phyloP scores from a whole-genome alignment of 2,888 invertebrate species.

The Orthosia gothica region DNA sequence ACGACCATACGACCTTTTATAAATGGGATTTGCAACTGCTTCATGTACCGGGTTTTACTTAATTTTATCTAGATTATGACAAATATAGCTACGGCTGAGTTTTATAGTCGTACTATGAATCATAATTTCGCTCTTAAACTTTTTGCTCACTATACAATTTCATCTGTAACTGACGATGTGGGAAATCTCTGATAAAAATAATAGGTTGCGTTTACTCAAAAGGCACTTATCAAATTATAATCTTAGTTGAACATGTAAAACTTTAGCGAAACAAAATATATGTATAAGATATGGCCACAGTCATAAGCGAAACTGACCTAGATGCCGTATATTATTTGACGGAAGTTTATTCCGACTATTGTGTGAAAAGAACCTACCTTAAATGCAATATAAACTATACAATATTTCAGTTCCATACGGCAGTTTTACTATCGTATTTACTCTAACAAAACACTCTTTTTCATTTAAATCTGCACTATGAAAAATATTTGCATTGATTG shows the following conservation, averaged over 20 bases:
- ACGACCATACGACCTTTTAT: conserved; percentile 44
- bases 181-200: conserved; percentile 22
- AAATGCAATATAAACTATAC: not conserved
- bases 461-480: conserved; percentile 24
- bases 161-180: not conserved
- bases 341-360: conserved; percentile 1
- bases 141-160: conserved; percentile 11
- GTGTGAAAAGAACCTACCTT: not conserved
- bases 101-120: not conserved
- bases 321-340: conserved; percentile 1
- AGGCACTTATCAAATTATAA: conserved; percentile 5
- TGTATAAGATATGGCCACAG: not conserved
- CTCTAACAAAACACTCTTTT: not conserved
- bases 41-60: conserved; percentile 40
- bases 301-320: conserved; percentile 1
- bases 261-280: conserved; percentile 1
- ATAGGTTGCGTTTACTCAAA: conserved; percentile 4
- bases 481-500: too few relatives aligned
- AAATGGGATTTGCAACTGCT: conserved; percentile 40
- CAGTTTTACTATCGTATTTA: conserved; percentile 2
- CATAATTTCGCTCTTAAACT: not conserved
- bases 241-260: conserved; percentile 3
- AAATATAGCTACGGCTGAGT: conserved; percentile 32
- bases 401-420: not conserved
- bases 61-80: conserved; percentile 58